Evolutionary conservation across 1,140 invertebrate species (phyloP).

Genomic region (Lucilia sericata): DNA sequence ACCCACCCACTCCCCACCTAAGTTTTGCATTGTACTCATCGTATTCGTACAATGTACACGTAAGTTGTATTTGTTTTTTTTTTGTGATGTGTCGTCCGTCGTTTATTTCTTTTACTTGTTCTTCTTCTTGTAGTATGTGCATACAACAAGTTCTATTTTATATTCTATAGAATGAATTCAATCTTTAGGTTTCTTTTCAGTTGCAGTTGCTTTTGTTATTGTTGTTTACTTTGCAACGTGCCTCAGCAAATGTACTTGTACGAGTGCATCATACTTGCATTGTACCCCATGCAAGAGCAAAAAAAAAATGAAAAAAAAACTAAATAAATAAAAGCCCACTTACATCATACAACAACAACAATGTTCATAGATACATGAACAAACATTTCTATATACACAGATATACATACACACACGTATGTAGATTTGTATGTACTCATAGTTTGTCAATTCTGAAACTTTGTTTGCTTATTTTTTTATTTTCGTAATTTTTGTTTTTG

Average conservation of each 20-base stretch:
- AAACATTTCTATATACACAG: not conserved
- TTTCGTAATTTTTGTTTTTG: not conserved
- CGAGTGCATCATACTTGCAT: constrained; percentile 28
- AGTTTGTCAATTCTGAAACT: constrained; percentile 42
- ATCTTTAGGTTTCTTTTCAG: constrained; percentile 17
- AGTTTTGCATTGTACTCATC: too few relatives aligned
- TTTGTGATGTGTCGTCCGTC: not conserved
- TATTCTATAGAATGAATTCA: constrained; percentile 36
- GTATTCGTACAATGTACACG: too few relatives aligned
- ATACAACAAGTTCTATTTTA: constrained; percentile 14
- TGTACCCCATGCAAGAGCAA: not conserved
- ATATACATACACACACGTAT: too few relatives aligned
- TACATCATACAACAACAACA: constrained; percentile 29
- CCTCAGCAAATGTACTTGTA: constrained; percentile 39
- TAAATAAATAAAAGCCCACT: constrained; percentile 33
- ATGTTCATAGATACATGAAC: constrained; percentile 21
- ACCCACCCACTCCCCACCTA: not conserved
- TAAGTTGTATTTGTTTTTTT: not conserved
- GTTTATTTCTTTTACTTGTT: not conserved
- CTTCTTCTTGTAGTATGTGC: not conserved
- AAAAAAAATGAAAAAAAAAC: not conserved
- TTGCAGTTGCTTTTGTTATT: not conserved
- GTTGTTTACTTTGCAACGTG: constrained; percentile 42
- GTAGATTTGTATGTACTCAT: not conserved
- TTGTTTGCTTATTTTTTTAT: constrained; percentile 27